Evolutionary conservation across 2,888 invertebrate genomes (phyloP), one percentile per base, ranked within the genome.

Genomic region (Aradus depressus): DNA sequence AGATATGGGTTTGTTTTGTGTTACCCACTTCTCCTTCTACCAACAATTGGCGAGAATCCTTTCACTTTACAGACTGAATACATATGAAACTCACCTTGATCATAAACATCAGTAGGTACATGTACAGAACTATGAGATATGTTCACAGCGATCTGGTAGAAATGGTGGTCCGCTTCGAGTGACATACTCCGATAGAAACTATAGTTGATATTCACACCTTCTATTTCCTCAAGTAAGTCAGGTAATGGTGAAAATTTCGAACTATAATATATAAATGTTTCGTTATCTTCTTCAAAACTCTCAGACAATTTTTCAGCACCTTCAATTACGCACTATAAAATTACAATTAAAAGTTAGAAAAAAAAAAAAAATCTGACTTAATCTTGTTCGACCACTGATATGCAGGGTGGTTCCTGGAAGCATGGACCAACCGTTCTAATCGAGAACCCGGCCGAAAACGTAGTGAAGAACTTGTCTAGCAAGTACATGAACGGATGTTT

Each of bases 21-120:
- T 28, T 28, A 8, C 31, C 10, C 10, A 10, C 6, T 10, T 10
- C 31, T 10, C 31, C 31, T 10, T n/a, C 31, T 28, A 28, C 6
- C 31, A 28, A 8, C 6, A 28, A 10, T 10, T 28, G 31, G n/a
- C 10, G 16, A 22, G 5, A 34, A 4, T 1, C 22, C n/a, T 34
- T n/a, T n/a, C n/a, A n/a, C n/a, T n/a, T 6, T n/a, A 16, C 28
- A 28, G 28, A 10, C 12, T 10, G 12, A n/a, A n/a, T n/a, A n/a
- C n/a, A n/a, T n/a, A n/a, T n/a, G n/a, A n/a, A n/a, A n/a, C n/a
- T 68, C 70, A 83, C 87, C 77, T 73, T 75, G 73, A 66, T 90
- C 91, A 70, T 79, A 93, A 52, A 96, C 84, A 71, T 93, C 93
- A 25, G 91, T 89, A 3, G 96, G 95, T 22, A 95, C 85, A 67